A percentile compares a stretch with the other conserved stretches of the same genome.
These are phyloP conservation scores for Ormyrus thymus DNA, from an alignment of 2,888 invertebrate species.

Conservation along the genomic window DNA sequence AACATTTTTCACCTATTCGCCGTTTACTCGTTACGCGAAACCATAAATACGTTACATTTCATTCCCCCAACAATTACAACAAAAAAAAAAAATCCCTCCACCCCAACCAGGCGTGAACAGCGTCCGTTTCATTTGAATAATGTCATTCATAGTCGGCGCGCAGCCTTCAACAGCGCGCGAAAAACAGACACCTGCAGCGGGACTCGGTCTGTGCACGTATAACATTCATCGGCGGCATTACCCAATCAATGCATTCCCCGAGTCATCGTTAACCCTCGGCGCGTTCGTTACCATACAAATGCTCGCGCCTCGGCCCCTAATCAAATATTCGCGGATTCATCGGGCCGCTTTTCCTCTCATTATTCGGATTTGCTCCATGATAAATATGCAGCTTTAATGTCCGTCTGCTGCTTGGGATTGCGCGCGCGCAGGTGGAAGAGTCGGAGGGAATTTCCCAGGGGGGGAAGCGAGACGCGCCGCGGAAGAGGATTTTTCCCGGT, in stretches of 20 bases:
- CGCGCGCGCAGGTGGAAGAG: not conserved
- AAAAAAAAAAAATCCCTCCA: not conserved
- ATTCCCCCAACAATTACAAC: no score
- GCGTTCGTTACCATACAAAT: slow-evolving; percentile 51
- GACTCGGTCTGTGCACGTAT: not conserved
- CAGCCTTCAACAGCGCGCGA: no score
- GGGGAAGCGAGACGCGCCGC: not conserved
- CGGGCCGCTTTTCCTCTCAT: not conserved
- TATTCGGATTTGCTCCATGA: not conserved
- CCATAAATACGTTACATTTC: not conserved
- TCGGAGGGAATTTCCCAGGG: slow-evolving; percentile 37
- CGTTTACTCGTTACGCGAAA: not conserved
- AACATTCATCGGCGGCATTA: not conserved
- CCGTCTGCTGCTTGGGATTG: slow-evolving; percentile 26
- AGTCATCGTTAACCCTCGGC: slow-evolving; percentile 38
- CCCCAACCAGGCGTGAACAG: not conserved
- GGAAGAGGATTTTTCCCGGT: not conserved
- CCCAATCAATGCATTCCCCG: slow-evolving; percentile 44
- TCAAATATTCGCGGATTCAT: slow-evolving; percentile 49
- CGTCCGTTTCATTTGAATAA: slow-evolving; percentile 16
- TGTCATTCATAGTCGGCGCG: slow-evolving; percentile 9
- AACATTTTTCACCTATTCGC: no score
- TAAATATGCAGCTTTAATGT: slow-evolving; percentile 42
- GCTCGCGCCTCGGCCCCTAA: slow-evolving; percentile 26
- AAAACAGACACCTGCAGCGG: no score